Conservation (phyloP, 1,140 invertebrate species). For the Eriocheir sinensis region DNA sequence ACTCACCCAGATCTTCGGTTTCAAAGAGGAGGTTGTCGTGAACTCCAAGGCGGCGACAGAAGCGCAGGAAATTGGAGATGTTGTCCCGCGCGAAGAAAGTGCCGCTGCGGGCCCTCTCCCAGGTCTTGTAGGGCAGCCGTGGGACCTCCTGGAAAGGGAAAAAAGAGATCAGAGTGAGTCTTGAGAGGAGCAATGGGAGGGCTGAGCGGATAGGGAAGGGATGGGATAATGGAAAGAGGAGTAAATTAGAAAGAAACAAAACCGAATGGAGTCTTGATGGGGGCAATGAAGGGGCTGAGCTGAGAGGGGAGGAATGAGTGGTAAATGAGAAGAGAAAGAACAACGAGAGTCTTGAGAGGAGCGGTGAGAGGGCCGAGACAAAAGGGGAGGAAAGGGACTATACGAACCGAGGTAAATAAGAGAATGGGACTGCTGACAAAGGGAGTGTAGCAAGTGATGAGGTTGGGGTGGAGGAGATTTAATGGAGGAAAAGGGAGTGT, state of each 20-base stretch:
- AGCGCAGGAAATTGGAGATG: constrained; percentile 95
- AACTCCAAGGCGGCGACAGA: constrained; percentile 92
- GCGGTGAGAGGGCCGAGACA: not conserved
- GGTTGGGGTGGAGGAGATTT: not conserved
- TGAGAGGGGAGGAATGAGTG: constrained; percentile 17
- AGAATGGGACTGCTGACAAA: not conserved
- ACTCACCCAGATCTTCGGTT: constrained; percentile 93
- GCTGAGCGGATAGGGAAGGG: not conserved
- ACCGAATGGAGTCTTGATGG: not conserved
- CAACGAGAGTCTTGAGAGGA: not conserved
- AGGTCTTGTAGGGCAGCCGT: constrained; percentile 85
- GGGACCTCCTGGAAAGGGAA: constrained; percentile 75
- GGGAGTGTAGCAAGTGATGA: not conserved
- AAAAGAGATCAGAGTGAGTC: not conserved
- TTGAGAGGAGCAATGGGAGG: not conserved
- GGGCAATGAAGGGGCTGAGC: not conserved
- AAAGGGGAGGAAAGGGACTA: not conserved
- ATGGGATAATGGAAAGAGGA: too few species aligned
- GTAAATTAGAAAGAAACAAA: not conserved
- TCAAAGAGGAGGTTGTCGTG: constrained; percentile 95
- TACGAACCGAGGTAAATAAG: not conserved
- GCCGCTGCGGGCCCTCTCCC: constrained; percentile 87
- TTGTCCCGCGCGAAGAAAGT: constrained; percentile 97
- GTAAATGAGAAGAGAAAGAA: constrained; percentile 4
- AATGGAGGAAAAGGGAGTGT: not conserved